These are phyloP conservation scores for Protophormia terraenovae DNA, from an alignment of 2,888 invertebrate species.

Conservation along the genomic window DNA sequence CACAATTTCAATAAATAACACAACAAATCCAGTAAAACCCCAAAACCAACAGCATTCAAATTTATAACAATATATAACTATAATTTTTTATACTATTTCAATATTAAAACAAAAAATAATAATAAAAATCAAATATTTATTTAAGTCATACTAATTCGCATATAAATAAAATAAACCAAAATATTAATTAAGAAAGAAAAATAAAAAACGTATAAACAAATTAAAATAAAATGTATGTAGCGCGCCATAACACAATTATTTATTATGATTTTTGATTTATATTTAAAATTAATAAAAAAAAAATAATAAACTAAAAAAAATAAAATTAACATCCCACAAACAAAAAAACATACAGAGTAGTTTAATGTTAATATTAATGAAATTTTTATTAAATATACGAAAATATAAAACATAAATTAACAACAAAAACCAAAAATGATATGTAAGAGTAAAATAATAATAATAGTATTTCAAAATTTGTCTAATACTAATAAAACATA, in stretches of 20 bases:
- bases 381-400: constrained; percentile 70
- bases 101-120: too few relatives aligned
- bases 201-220: constrained; percentile 60
- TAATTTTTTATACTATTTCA: background rate
- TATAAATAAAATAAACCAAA: constrained; percentile 65
- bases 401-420: constrained; percentile 60
- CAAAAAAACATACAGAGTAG: constrained; percentile 55
- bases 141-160: constrained; percentile 13
- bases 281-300: constrained; percentile 36
- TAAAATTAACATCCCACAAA: constrained; percentile 55
- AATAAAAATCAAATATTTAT: constrained; percentile 6
- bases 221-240: constrained; percentile 57
- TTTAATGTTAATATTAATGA: constrained; percentile 69
- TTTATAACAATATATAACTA: background rate
- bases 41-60: constrained; percentile 61
- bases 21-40: constrained; percentile 5
- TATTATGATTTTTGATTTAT: constrained; percentile 23
- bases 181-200: too few relatives aligned
- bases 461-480: constrained; percentile 73
- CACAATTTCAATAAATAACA: constrained; percentile 32
- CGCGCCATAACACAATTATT: constrained; percentile 45
- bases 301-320: constrained; percentile 46
- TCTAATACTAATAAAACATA: constrained; percentile 73
- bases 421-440: constrained; percentile 69
- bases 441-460: constrained; percentile 71